phyloP scores from a whole-genome alignment of 2,888 invertebrate species.

The Portevinia maculata region DNA sequence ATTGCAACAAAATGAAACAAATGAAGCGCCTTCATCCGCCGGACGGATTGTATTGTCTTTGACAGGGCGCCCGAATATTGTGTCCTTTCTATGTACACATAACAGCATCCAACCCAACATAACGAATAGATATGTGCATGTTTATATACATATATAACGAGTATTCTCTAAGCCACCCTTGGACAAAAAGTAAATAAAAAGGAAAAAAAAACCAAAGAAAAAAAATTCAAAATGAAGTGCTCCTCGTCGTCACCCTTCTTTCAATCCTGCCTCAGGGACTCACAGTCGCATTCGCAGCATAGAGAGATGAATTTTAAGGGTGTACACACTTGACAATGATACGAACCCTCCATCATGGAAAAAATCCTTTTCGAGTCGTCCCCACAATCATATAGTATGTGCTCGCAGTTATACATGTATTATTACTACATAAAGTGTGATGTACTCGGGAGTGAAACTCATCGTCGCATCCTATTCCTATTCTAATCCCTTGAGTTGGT shows the following conservation, averaged over 20 bases:
- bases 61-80: slow-evolving; percentile 39
- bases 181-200: not conserved
- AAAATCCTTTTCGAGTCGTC: slow-evolving; percentile 41
- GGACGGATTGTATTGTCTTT: slow-evolving; percentile 49
- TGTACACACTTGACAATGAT: slow-evolving; percentile 70
- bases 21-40: slow-evolving; percentile 10
- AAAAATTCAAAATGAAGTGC: slow-evolving; percentile 66
- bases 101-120: slow-evolving; percentile 44
- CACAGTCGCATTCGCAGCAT: slow-evolving; percentile 17
- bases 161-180: slow-evolving; percentile 19
- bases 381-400: slow-evolving; percentile 4
- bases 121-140: too few relatives aligned
- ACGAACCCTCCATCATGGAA: slow-evolving; percentile 56
- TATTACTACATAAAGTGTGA: slow-evolving; percentile 68
- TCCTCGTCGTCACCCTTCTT: slow-evolving; percentile 64
- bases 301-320: slow-evolving; percentile 65
- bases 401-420: slow-evolving; percentile 43
- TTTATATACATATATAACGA: not conserved
- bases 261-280: slow-evolving; percentile 14
- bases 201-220: slow-evolving; percentile 7
- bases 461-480: slow-evolving; percentile 50
- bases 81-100: slow-evolving; percentile 56
- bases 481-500: slow-evolving; percentile 70
- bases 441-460: slow-evolving; percentile 70
- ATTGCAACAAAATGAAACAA: slow-evolving; percentile 18